Percentiles rank a stretch among this genome's conserved stretches.
Conservation (phyloP, 2,797 vertebrate genomes). For the Pseudotriccus pelzelni region DNA sequence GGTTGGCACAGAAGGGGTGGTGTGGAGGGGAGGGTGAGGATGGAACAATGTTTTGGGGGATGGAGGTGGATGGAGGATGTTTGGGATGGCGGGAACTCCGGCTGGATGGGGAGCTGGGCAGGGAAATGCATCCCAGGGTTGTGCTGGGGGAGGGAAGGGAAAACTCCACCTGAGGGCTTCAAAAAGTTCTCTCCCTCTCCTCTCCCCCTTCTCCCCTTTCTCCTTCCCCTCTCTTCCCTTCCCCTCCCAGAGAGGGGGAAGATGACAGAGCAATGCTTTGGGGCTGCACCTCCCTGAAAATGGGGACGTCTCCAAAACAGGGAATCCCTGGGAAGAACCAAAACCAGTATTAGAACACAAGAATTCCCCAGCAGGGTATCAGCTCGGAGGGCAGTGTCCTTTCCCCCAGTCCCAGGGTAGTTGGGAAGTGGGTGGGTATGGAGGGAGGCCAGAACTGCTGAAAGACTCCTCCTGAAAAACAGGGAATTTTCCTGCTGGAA, state of each 20-base stretch:
- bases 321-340: not conserved
- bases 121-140: not conserved
- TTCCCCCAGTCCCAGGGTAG: not conserved
- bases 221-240: not conserved
- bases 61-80: not conserved
- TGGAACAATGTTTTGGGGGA: not conserved
- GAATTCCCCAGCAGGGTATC: accelerated
- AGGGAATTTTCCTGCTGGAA: not conserved
- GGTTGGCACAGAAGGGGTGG: not conserved
- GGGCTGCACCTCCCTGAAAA: not conserved
- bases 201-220: not conserved
- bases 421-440: not conserved
- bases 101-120: not conserved
- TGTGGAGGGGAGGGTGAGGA: not conserved
- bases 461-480: not conserved
- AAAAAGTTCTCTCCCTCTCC: not conserved
- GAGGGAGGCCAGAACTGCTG: not conserved
- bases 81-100: not conserved
- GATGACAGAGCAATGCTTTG: not conserved
- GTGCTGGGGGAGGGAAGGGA: not conserved
- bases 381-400: not conserved
- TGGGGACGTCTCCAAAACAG: accelerated
- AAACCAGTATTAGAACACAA: not conserved
- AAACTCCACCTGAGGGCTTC: not conserved
- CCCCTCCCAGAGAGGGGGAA: not conserved